A percentile compares a stretch with the other conserved stretches of the same genome.
These are phyloP conservation scores for Polymixis lichenea DNA, from an alignment of 2,888 invertebrate genomes.

Conservation along the genomic window DNA sequence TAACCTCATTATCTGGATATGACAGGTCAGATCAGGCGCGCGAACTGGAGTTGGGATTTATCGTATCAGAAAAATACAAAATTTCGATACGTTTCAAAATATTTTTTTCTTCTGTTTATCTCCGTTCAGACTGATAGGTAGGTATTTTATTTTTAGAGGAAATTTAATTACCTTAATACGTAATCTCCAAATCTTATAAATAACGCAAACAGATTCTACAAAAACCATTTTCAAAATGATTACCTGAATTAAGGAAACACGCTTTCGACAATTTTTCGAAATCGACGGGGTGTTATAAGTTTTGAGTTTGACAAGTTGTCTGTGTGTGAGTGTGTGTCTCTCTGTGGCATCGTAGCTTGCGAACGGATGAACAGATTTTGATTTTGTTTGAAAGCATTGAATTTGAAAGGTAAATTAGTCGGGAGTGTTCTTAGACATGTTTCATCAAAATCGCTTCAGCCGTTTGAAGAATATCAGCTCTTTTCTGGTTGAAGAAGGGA, in stretches of 20 bases:
- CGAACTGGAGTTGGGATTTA: background rate
- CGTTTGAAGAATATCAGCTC: too few relatives aligned
- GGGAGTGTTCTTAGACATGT: too few relatives aligned
- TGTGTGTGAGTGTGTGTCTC: too few relatives aligned
- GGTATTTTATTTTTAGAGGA: background rate
- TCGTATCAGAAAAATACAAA: background rate
- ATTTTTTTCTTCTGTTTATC: background rate
- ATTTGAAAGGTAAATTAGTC: too few relatives aligned
- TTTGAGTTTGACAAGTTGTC: too few relatives aligned
- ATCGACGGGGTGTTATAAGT: too few relatives aligned
- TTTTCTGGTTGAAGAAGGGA: too few relatives aligned
- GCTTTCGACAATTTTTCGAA: too few relatives aligned
- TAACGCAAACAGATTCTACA: background rate
- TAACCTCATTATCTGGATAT: slow-evolving; percentile 21
- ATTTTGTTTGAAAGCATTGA: too few relatives aligned
- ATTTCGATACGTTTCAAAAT: background rate
- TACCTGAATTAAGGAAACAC: background rate
- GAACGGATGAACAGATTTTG: too few relatives aligned
- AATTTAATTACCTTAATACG: background rate
- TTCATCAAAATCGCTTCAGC: too few relatives aligned
- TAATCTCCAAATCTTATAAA: background rate
- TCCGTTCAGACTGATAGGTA: background rate
- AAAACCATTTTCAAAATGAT: background rate
- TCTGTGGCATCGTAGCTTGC: too few relatives aligned
- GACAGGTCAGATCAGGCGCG: slow-evolving; percentile 16